Evolutionary conservation across 2,888 invertebrate species (phyloP), one percentile per base, ranked within the genome.

Genomic region (Caenorhabditis sp.): DNA sequence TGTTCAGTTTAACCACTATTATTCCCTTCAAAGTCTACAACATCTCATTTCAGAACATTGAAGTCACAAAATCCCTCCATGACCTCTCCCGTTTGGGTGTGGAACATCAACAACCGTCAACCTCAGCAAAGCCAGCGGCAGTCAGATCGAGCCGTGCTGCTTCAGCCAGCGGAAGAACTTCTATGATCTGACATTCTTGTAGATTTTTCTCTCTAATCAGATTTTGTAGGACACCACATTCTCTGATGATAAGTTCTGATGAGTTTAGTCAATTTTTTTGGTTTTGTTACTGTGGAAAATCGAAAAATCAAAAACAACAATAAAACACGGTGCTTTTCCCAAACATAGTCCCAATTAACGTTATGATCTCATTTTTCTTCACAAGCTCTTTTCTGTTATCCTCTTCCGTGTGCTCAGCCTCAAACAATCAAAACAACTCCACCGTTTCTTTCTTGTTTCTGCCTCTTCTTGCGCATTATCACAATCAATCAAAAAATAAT

Each of bases 11-110:
- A 8, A 26, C 14, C 44, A 26, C 6, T 24, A 8, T 47, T n/a
- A 0, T 61, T 2, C 5, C 10, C 8, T 28, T 0, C n/a, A 4
- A 0, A n/a, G 4, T 63, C 6, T 49, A 1, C 7, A 51, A 49
- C 14, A 0, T 31, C 16, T 28, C 3, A 2, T 75, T 83, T 58
- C 76, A 84, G 84, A 80, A 75, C 56, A 64, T 84, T 49, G 76
- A 74, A 61, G 66, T 81, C 44, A 85, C 86, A 31, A 85, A 85
- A 80, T 86, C 86, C 14, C 79, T 86, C 56, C 86, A 86, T 59
- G 86, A 86, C 59, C 75, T 86, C 4, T 79, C 83, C 4, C 74
- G 59, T 19, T 35, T 79, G 22, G 83, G 76, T 51, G 74, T 75
- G 19, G 82, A 82, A n/a, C 61, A 59, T 22, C 73, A 77, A 44